A percentile compares a stretch with the other conserved stretches of the same genome.
Evolutionary conservation across 2,113 vertebrate species (phyloP).

Genomic region (Hydropotes inermis): DNA sequence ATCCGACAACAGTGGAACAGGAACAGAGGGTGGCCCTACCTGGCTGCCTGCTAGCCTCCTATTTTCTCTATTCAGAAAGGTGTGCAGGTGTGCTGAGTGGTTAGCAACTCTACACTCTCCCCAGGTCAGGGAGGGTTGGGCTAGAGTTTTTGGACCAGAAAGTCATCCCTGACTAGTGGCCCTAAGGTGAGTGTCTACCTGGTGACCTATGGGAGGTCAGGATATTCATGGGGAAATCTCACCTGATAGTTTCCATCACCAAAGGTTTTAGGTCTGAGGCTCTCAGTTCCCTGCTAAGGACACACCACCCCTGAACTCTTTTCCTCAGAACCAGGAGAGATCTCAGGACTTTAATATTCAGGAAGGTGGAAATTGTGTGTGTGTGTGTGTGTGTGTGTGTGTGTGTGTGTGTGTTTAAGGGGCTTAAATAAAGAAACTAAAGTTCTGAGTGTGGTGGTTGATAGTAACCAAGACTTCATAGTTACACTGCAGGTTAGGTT

Average conservation of each 20-base stretch:
- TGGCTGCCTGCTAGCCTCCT: background rate
- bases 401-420: background rate
- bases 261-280: background rate
- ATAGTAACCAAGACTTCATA: background rate
- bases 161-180: background rate
- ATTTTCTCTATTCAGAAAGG: background rate
- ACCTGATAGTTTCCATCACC: background rate
- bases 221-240: background rate
- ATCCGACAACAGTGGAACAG: background rate
- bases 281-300: background rate
- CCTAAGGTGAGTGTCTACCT: background rate
- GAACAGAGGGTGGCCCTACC: background rate
- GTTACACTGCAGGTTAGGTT: background rate
- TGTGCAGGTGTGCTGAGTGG: too few relatives aligned
- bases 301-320: rapidly evolving
- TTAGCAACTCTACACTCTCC: background rate
- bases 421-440: background rate
- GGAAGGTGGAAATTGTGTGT: background rate
- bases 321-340: background rate
- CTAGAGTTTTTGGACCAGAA: background rate
- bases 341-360: background rate
- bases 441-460: background rate
- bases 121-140: rapidly evolving
- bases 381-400: too few relatives aligned
- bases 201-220: background rate